Conservation (phyloP, 2,113 vertebrate genomes). For the Neogobius melanostomus region DNA sequence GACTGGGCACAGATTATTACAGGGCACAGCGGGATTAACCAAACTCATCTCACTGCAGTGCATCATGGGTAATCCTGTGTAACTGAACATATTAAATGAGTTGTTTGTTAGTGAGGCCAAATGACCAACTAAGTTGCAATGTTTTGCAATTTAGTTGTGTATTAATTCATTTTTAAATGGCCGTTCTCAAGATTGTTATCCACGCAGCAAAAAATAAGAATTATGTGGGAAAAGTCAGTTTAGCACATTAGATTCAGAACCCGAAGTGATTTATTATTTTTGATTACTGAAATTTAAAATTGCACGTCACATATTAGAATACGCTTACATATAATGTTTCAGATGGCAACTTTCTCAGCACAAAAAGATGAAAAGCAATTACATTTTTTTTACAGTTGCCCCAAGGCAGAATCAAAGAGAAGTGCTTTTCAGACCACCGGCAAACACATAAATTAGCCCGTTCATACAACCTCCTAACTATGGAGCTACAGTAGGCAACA, state of each 20-base stretch:
- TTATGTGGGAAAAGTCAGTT: too few relatives aligned
- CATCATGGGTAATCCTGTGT: slow-evolving; percentile 40
- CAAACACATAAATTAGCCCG: not conserved
- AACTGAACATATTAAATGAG: slow-evolving; percentile 30
- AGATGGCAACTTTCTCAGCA: too few relatives aligned
- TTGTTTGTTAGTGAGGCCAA: not conserved
- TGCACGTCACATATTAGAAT: too few relatives aligned
- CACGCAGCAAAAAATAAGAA: slow-evolving; percentile 8
- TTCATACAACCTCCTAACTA: not conserved
- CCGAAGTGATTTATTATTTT: not conserved
- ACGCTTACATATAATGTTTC: too few relatives aligned
- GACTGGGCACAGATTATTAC: not conserved
- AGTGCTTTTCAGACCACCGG: not conserved
- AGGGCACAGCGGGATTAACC: not conserved
- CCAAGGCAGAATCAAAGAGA: too few relatives aligned
- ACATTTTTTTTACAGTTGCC: too few relatives aligned
- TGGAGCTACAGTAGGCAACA: not conserved
- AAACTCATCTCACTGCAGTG: slow-evolving; percentile 20
- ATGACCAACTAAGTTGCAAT: not conserved
- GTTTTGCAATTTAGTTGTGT: not conserved
- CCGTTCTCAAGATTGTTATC: slow-evolving; percentile 6
- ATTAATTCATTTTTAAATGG: not conserved
- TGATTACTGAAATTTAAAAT: too few relatives aligned
- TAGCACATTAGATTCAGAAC: not conserved
- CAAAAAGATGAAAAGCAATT: too few relatives aligned